phyloP scores from a whole-genome alignment of 92 coral and sea anemone species.

The Isaurus tuberculatus region DNA sequence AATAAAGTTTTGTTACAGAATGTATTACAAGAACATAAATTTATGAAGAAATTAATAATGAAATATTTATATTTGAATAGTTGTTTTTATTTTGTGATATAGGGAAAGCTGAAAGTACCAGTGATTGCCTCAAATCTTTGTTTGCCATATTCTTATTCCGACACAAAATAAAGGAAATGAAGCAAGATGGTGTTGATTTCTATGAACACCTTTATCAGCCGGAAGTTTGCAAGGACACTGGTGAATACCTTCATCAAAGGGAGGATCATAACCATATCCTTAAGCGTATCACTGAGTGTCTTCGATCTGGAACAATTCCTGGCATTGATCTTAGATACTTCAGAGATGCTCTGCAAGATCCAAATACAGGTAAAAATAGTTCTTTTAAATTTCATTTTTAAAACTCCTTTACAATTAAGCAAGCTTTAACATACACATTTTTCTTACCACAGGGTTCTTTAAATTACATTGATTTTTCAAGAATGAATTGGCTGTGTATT shows the following conservation, averaged over 20 bases:
- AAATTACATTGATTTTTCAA: too few species aligned
- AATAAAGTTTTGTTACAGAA: too few species aligned
- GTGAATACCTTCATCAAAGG: slow-evolving; percentile 60
- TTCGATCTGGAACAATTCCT: slow-evolving; percentile 55
- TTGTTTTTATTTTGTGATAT: neutral
- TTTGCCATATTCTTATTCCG: slow-evolving; percentile 68
- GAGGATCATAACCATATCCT: slow-evolving; percentile 77
- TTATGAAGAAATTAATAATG: too few species aligned
- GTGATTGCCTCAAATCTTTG: slow-evolving; percentile 69
- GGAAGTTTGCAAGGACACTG: slow-evolving; percentile 39
- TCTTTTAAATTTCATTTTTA: too few species aligned
- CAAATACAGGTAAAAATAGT: neutral
- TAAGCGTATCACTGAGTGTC: slow-evolving; percentile 57
- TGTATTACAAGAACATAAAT: too few species aligned
- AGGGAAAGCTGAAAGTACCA: slow-evolving; percentile 60
- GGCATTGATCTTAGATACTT: slow-evolving; percentile 51
- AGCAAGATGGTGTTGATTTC: slow-evolving; percentile 60
- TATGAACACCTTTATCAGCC: slow-evolving; percentile 66
- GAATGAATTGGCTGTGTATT: too few species aligned
- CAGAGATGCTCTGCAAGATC: slow-evolving; percentile 36
- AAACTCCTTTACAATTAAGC: too few species aligned
- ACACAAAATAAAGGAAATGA: slow-evolving; percentile 32
- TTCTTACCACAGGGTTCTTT: too few species aligned
- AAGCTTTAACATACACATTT: too few species aligned
- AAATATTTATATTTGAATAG: too few species aligned